Percentiles rank a stretch among this genome's conserved stretches.
These are phyloP conservation scores for Pseudopipra pipra DNA, from an alignment of 2,113 vertebrate genomes.

Conservation along the genomic window DNA sequence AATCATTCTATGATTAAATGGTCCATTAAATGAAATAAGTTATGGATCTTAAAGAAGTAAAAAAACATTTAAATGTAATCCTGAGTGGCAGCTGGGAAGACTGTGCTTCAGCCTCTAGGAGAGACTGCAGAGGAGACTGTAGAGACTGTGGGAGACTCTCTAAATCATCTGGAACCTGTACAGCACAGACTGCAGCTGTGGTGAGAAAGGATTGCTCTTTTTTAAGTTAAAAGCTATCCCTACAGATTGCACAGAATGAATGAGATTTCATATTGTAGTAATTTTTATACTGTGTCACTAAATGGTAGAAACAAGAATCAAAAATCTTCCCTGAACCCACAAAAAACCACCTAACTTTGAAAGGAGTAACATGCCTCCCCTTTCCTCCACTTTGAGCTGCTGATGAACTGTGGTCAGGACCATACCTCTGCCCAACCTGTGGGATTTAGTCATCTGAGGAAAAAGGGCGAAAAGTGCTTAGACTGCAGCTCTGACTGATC, in stretches of 20 bases:
- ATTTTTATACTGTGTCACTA: background rate
- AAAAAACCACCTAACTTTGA: background rate
- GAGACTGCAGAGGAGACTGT: background rate
- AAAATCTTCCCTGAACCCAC: background rate
- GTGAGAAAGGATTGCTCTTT: background rate
- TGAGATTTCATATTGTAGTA: background rate
- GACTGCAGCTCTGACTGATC: background rate
- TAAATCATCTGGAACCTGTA: background rate
- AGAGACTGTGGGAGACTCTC: background rate
- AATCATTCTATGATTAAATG: background rate
- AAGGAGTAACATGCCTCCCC: background rate
- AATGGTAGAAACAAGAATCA: background rate
- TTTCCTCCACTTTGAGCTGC: background rate
- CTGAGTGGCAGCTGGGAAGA: background rate
- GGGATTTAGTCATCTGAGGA: background rate
- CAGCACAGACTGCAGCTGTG: background rate
- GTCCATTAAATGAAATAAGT: background rate
- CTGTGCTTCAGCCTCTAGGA: background rate
- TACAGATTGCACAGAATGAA: background rate
- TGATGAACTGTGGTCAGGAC: background rate
- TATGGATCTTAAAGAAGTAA: background rate
- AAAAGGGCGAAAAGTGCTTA: background rate
- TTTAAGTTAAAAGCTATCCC: background rate
- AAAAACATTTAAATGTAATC: background rate
- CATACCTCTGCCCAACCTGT: background rate